Evolutionary conservation across 2,113 vertebrate species (phyloP).

Genomic region (Ciconia stormi): DNA sequence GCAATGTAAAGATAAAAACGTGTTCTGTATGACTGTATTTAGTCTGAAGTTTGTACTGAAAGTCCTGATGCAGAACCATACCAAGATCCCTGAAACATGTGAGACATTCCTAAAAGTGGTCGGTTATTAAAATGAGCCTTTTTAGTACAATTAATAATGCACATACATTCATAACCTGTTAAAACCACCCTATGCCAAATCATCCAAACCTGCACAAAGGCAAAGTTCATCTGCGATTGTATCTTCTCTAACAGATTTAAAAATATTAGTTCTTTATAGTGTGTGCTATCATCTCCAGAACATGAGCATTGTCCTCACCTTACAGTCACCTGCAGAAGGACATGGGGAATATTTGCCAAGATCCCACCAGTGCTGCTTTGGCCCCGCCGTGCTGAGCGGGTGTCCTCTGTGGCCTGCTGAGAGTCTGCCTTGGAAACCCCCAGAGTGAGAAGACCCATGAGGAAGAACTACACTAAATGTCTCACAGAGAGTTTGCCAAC

Average conservation of each 20-base stretch:
- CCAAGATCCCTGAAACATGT: not conserved
- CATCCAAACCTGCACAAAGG: not conserved
- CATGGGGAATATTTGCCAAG: not conserved
- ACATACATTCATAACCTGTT: not conserved
- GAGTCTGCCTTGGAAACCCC: not conserved
- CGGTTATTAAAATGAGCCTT: not conserved
- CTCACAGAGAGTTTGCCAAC: not conserved
- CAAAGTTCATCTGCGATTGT: not conserved
- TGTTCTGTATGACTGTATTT: not conserved
- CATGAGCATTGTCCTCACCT: not conserved
- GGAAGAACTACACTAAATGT: not conserved
- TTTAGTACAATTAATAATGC: not conserved
- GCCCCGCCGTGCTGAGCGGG: accelerated
- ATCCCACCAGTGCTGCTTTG: not conserved
- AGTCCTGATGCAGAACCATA: not conserved
- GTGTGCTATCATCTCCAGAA: not conserved
- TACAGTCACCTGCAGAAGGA: not conserved
- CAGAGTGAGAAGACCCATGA: not conserved
- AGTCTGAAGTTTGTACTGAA: not conserved
- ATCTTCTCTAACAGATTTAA: not conserved
- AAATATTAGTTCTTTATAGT: not conserved
- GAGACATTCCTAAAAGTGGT: not conserved
- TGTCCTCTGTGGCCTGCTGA: not conserved
- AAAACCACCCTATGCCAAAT: not conserved
- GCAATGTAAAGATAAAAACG: not conserved